phyloP scores from a whole-genome alignment of 2,113 vertebrate species.

The Sorex araneus region DNA sequence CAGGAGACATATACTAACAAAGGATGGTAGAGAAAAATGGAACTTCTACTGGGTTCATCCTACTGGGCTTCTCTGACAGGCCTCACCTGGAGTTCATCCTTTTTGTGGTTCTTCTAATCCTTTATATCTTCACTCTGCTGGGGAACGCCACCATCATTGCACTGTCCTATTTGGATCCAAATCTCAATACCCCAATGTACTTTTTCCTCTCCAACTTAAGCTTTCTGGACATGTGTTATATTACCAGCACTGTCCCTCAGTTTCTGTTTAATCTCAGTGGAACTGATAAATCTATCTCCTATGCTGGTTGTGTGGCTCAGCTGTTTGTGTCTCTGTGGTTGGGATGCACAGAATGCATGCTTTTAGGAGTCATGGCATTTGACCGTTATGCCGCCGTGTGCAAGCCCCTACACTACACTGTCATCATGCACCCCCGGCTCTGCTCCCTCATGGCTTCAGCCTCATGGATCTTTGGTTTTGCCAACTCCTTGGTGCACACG shows the following conservation, averaged over 20 bases:
- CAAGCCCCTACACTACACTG: not conserved
- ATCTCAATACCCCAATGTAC: not conserved
- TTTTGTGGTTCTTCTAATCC: conserved; percentile 29
- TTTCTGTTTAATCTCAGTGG: conserved; percentile 41
- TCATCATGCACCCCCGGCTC: not conserved
- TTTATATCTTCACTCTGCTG: conserved; percentile 41
- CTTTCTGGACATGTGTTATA: not conserved
- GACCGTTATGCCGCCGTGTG: not conserved
- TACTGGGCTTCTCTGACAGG: conserved; percentile 58
- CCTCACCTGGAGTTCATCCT: conserved; percentile 21
- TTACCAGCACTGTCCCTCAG: not conserved
- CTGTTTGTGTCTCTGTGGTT: conserved; percentile 4
- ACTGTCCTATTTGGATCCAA: not conserved
- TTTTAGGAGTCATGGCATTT: not conserved
- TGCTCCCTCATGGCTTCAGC: not conserved
- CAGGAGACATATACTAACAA: not conserved
- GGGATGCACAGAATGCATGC: not conserved
- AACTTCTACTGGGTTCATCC: conserved; percentile 47
- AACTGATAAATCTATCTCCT: conserved; percentile 46
- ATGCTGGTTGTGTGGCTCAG: conserved; percentile 38
- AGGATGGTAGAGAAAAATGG: conserved; percentile 22
- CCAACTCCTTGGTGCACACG: not conserved
- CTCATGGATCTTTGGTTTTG: not conserved
- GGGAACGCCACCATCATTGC: conserved; percentile 15
- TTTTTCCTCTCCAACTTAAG: conserved; percentile 21